These are phyloP conservation scores for Hyppa rectilinea DNA, from an alignment of 2,888 invertebrate species.

Conservation along the genomic window DNA sequence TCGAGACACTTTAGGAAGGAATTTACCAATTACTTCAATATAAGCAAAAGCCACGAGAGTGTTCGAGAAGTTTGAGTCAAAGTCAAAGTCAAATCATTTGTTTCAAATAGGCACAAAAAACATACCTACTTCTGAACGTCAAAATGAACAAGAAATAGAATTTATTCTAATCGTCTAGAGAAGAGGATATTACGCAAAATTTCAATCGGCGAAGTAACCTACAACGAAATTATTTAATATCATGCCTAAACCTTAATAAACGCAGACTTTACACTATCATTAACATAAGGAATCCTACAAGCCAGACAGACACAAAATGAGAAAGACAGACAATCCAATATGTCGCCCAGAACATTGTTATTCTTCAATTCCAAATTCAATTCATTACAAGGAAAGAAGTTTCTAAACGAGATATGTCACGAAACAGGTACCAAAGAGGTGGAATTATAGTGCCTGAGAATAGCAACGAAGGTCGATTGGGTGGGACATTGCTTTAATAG, in stretches of 20 bases:
- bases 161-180: no score
- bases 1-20: neutral
- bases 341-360: neutral
- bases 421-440: conserved; percentile 49
- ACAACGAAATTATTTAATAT: neutral
- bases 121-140: no score
- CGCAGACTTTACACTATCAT: neutral
- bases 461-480: conserved; percentile 52
- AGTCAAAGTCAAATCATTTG: no score
- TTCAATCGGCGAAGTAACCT: neutral
- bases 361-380: conserved; percentile 9
- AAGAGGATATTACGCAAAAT: no score
- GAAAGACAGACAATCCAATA: neutral
- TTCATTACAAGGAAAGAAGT: conserved; percentile 2
- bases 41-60: neutral
- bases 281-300: neutral
- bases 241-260: no score
- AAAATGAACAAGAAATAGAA: no score
- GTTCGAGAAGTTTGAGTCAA: neutral
- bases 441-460: conserved; percentile 45
- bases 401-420: conserved; percentile 22
- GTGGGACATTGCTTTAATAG: conserved; percentile 47
- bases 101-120: no score
- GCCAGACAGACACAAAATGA: neutral
- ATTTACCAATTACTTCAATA: conserved; percentile 2